These are phyloP conservation scores for Drosophila infuscata DNA, from an alignment of 2,888 invertebrate species.

Conservation along the genomic window DNA sequence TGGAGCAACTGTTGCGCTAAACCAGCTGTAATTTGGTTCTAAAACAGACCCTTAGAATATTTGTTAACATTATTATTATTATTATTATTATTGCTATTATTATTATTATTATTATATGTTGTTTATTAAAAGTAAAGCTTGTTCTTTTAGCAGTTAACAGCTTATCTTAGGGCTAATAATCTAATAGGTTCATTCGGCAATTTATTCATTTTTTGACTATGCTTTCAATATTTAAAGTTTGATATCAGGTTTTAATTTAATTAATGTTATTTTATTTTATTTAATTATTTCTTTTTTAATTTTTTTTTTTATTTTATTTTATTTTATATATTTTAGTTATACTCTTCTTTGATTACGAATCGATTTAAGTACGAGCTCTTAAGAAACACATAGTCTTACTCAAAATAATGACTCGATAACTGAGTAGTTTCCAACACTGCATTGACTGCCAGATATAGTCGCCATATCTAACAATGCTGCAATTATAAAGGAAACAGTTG, in stretches of 20 bases:
- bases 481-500: background rate
- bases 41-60: no score
- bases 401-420: background rate
- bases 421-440: background rate
- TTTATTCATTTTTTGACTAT: background rate
- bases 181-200: background rate
- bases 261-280: background rate
- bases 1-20: background rate
- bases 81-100: no score
- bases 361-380: background rate
- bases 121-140: background rate
- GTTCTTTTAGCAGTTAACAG: background rate
- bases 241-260: background rate
- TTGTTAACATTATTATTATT: no score
- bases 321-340: background rate
- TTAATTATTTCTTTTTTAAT: no score
- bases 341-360: background rate
- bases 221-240: background rate
- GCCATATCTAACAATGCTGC: background rate
- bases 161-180: background rate
- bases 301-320: background rate
- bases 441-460: background rate
- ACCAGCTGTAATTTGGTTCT: background rate
- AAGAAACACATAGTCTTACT: background rate
- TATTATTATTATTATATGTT: background rate